Evolutionary conservation across 2,888 invertebrate genomes (phyloP), one percentile per base, ranked within the genome.

Genomic region (Microctonus aethiopoides): DNA sequence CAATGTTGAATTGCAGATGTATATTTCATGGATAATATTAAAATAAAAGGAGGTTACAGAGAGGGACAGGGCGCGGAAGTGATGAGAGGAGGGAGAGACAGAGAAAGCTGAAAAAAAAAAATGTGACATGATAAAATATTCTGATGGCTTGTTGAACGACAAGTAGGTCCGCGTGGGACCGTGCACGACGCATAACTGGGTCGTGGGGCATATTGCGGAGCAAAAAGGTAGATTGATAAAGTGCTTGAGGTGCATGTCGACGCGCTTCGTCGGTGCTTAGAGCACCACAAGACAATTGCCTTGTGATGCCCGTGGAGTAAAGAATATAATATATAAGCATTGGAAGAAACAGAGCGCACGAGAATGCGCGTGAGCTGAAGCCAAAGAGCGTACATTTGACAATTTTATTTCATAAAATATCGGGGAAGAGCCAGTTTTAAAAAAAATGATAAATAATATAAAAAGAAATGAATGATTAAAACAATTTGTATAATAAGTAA

Each of bases 331-430:
- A n/a, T n/a, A n/a, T n/a, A n/a, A 36, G 36, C 54, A 56, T 52
- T 71, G 74, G 70, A 72, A 78, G 63, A 80, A 80, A 80, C 78
- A 81, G 81, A 79, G 79, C 78, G 80, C 75, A 77, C 74, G 34
- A 20, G 34, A 81, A 80, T 79, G 79, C 78, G 80, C 75, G 77
- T 74, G 57, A 20, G 34, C 29, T 11, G 20, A 34, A 57, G 32
- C 16, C 10, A 16, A 29, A 57, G 32, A 7, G 16, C 16, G n/a
- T 57, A 9, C 16, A 57, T n/a, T 29, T 32, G 29, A 13, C 26
- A 26, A 24, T 13, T 10, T 20, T 24, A 63, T 63, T 63, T 22
- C n/a, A 36, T 34, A 16, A 39, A 9, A 29, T 22, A 22, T 13
- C 20, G n/a, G n/a, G n/a, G n/a, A n/a, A n/a, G n/a, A n/a, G n/a